phyloP scores from a whole-genome alignment of 2,888 invertebrate genomes.

The Nephrocerus scutellatus region DNA sequence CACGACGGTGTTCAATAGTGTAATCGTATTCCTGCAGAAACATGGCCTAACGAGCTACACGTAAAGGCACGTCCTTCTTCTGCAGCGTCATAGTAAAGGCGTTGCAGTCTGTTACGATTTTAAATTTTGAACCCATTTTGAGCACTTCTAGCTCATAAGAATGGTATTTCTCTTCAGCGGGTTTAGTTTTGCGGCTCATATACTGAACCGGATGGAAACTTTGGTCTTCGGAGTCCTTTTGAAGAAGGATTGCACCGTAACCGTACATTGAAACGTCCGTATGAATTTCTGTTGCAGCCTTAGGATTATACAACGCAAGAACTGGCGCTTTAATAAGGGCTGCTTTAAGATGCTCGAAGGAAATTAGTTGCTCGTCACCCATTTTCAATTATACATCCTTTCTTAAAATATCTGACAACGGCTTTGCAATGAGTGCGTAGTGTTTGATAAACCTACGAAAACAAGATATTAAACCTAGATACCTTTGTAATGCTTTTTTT shows the following conservation, averaged over 20 bases:
- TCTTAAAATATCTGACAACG: constrained; percentile 29
- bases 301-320: constrained; percentile 17
- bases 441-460: constrained; percentile 15
- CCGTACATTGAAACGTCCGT: constrained; percentile 22
- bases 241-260: constrained; percentile 19
- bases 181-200: constrained; percentile 21
- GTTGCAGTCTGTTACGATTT: constrained; percentile 33
- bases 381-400: constrained; percentile 15
- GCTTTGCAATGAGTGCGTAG: constrained; percentile 31
- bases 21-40: constrained; percentile 16
- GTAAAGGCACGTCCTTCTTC: constrained; percentile 26
- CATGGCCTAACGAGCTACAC: constrained; percentile 14
- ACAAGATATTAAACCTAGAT: constrained; percentile 16
- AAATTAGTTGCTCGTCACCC: constrained; percentile 1
- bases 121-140: constrained; percentile 26
- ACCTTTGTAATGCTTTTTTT: constrained; percentile 11
- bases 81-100: constrained; percentile 32
- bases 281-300: constrained; percentile 19
- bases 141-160: constrained; percentile 26
- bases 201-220: constrained; percentile 14
- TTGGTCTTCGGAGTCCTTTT: constrained; percentile 14
- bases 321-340: constrained; percentile 13
- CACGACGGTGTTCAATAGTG: constrained; percentile 12
- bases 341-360: constrained; percentile 15
- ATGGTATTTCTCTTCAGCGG: constrained; percentile 15